These are phyloP conservation scores for Ailuropoda melanoleuca DNA, from an alignment of 2,113 vertebrate species.

Conservation along the genomic window DNA sequence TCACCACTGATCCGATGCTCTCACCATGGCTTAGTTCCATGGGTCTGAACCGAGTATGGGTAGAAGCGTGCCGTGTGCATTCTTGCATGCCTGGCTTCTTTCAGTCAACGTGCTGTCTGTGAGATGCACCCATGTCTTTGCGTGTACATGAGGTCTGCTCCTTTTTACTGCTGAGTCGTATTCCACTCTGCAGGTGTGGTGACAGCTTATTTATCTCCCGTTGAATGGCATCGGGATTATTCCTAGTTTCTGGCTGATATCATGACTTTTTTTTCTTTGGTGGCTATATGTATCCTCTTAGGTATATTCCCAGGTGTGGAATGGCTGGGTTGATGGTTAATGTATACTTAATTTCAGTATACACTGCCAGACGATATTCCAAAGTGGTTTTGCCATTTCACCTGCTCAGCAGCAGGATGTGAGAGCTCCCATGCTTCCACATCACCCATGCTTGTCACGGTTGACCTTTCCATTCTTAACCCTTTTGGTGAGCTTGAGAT, in stretches of 20 bases:
- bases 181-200: accelerated
- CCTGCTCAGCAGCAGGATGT: accelerated
- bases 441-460: accelerated
- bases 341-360: not conserved
- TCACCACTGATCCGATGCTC: accelerated
- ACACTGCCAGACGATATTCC: not conserved
- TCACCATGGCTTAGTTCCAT: accelerated
- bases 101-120: not conserved
- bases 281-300: not conserved
- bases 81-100: too few species aligned
- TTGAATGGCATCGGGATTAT: not conserved
- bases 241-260: too few species aligned
- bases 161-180: accelerated
- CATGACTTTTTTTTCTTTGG: not conserved
- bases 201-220: not conserved
- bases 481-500: not conserved
- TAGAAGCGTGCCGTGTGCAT: accelerated
- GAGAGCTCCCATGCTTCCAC: accelerated
- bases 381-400: not conserved
- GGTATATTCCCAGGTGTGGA: not conserved
- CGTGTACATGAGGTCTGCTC: accelerated
- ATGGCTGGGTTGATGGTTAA: not conserved
- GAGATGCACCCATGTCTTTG: not conserved
- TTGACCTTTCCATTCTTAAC: accelerated
- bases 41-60: accelerated